Conservation (phyloP, 2,888 invertebrate genomes). For the Argyresthia goedartella region DNA sequence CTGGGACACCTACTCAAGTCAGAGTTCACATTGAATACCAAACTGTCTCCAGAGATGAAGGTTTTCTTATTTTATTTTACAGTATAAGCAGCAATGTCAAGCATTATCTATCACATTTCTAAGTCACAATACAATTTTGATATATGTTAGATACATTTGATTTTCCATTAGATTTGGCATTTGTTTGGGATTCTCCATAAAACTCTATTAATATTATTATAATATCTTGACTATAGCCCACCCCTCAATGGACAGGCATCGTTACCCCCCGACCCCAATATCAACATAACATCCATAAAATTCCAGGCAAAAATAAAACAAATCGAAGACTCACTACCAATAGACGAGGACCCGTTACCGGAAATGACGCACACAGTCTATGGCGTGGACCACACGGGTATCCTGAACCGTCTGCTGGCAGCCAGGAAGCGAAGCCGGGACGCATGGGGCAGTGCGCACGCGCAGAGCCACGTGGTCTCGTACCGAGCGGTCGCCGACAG, state of each 20-base stretch:
- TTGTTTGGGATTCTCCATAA: no score
- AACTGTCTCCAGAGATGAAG: constrained; percentile 61
- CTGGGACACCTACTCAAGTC: constrained; percentile 49
- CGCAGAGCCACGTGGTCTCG: constrained; percentile 28
- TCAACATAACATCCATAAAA: no score
- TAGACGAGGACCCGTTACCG: constrained; percentile 65
- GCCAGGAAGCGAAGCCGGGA: constrained; percentile 65
- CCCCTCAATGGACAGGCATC: no score
- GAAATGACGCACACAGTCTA: constrained; percentile 80
- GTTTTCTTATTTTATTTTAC: no score
- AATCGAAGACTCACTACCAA: constrained; percentile 37
- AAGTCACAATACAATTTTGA: no score
- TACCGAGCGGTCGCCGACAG: constrained; percentile 26
- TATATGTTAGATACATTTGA: no score
- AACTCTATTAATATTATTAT: no score
- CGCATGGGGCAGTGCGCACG: constrained; percentile 55
- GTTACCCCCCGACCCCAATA: no score
- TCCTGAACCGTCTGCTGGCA: constrained; percentile 69
- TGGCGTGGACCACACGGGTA: constrained; percentile 76
- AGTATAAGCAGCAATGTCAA: no score
- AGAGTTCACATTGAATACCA: constrained; percentile 54
- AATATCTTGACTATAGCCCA: no score
- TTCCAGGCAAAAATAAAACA: constrained; percentile 51
- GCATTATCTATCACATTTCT: no score
- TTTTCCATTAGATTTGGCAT: no score